Base-by-base conservation (phyloP, 2,113 vertebrate genomes). In the Myocastor coypus region DNA sequence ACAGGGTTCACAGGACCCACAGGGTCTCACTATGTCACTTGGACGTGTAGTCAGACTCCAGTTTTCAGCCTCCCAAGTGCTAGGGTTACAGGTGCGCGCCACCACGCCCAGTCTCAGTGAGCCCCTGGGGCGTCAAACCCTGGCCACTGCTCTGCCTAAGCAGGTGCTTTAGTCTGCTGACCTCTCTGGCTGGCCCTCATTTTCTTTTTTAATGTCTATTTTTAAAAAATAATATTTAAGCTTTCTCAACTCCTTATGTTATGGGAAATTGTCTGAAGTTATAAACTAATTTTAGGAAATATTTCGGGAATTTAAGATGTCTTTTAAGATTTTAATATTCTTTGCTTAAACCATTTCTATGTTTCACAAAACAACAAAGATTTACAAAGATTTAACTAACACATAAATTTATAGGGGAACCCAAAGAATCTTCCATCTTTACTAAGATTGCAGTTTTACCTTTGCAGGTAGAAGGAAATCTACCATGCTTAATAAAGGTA, bases 361-460 rank as follows among this genome's bases (percentile, higher is more conserved):
- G 90, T 95, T 92, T 91, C 57, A 95, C 24, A 63, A 91, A 96
- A 80, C 5, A 68, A 78, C 78, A 96, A 93, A 73, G 22, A 26
- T 26, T 73, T 73, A 42, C 55, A 86, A 73, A 93, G 73, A 87
- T 75, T 30, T 90, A 57, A 96, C 28, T 57, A 71, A 95, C 50
- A 94, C 92, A 87, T 69, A 91, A 7, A 84, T 64, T 34, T 46
- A 16, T 77, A 92, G 71, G 26, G 37, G 28, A 7, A 82, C 17
- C 5, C 5, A 83, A 92, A 87, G 12, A 85, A 64, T 20, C 46
- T 89, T 89, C 61, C 26, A 20, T 28, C 89, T 87, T 68, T 57
- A 87, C 42, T 57, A 94, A 84, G 69, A 64, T 37, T 92, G 37
- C 89, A 86, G 87, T 94, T 55, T 64, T 16, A 69, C 37, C 32